A percentile compares a stretch with the other conserved stretches of the same genome.
These are phyloP conservation scores for Orientallactaga sibirica DNA, from an alignment of 2,797 vertebrate genomes.

Conservation along the genomic window DNA sequence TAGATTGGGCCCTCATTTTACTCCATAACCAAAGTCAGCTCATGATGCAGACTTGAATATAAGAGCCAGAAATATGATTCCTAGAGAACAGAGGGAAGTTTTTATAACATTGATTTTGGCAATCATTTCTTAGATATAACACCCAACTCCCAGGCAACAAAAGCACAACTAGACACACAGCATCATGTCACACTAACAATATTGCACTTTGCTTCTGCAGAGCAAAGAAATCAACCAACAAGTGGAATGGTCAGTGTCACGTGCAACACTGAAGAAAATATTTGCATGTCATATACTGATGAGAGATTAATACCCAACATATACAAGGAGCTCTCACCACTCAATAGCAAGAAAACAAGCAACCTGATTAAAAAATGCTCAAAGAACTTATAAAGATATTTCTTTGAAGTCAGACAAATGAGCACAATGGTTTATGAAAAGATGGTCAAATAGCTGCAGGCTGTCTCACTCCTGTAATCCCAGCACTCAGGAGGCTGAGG, in stretches of 20 bases:
- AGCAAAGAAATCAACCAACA: neutral
- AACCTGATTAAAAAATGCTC: neutral
- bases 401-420: neutral
- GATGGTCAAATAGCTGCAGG: neutral
- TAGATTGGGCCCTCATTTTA: neutral
- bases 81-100: neutral
- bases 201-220: neutral
- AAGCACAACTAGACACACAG: neutral
- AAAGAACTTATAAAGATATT: neutral
- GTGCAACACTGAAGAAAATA: neutral
- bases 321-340: neutral
- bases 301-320: neutral
- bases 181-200: neutral
- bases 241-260: neutral
- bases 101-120: neutral
- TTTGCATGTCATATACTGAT: neutral
- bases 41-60: neutral
- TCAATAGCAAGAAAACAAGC: neutral
- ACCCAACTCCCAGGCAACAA: neutral
- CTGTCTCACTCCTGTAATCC: too few species aligned
- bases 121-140: neutral
- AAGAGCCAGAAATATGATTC: neutral
- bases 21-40: neutral
- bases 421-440: neutral
- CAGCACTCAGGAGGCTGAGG: too few species aligned